A percentile compares a stretch with the other conserved stretches of the same genome.
Conservation (phyloP, 2,888 invertebrate genomes). For the Cecidostiba fungosa region DNA sequence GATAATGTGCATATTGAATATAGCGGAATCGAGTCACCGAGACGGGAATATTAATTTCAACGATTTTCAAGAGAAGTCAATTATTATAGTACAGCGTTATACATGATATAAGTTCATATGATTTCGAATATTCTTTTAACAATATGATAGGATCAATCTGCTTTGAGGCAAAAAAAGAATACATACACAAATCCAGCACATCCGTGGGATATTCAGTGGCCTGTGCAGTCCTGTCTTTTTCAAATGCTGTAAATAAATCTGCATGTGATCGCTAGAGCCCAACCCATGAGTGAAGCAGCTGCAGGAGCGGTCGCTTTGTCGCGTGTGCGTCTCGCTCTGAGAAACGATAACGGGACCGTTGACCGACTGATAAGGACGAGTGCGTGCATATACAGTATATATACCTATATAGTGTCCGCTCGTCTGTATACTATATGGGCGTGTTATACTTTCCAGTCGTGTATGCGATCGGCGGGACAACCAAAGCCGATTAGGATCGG, state of each 20-base stretch:
- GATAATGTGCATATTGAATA: background rate
- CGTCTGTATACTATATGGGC: background rate
- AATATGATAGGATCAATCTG: background rate
- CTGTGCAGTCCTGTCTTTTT: background rate
- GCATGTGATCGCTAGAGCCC: background rate
- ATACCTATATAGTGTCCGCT: background rate
- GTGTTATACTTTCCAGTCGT: constrained; percentile 40
- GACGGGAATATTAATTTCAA: background rate
- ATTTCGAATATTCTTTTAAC: no score
- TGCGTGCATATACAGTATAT: background rate
- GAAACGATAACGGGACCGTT: constrained; percentile 60
- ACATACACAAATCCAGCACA: background rate
- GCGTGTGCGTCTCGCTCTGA: background rate
- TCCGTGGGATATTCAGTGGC: background rate
- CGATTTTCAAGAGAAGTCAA: background rate
- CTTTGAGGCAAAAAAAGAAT: background rate
- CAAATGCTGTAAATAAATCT: constrained; percentile 6
- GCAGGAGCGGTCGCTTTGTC: constrained; percentile 23
- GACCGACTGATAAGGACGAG: constrained; percentile 62
- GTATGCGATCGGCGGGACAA: background rate
- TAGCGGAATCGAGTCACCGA: background rate
- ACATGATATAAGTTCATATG: no score
- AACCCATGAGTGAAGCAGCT: background rate
- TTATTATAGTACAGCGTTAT: no score
- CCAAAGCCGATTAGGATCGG: constrained; percentile 3